Evolutionary conservation across 2,113 vertebrate species (phyloP).

Genomic region (Cryptotis parvus): DNA sequence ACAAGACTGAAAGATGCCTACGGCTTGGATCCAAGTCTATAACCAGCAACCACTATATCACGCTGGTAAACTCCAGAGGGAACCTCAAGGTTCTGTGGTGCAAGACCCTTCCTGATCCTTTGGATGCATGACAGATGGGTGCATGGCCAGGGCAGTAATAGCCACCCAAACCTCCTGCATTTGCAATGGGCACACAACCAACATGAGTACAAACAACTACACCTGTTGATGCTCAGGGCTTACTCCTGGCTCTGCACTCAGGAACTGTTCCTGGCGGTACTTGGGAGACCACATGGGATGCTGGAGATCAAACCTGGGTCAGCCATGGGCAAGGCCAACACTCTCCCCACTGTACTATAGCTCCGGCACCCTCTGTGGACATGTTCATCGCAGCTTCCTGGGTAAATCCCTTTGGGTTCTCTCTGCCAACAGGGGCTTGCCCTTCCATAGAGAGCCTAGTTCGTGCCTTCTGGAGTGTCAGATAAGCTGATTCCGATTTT

Average conservation of each 20-base stretch:
- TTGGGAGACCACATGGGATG: too few relatives aligned
- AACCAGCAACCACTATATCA: slow-evolving; percentile 92
- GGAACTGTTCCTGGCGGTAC: too few relatives aligned
- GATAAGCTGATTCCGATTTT: slow-evolving; percentile 94
- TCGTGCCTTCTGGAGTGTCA: slow-evolving; percentile 96
- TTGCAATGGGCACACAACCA: slow-evolving; percentile 94
- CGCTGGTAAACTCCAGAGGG: slow-evolving; percentile 91
- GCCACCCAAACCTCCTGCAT: slow-evolving; percentile 93
- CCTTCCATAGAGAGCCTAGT: slow-evolving; percentile 96
- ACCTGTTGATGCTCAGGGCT: too few relatives aligned
- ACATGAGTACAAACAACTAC: slow-evolving; percentile 92
- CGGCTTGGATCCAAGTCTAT: slow-evolving; percentile 74
- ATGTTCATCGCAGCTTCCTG: slow-evolving; percentile 89
- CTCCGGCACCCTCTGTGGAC: too few relatives aligned
- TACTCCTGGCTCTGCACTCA: too few relatives aligned
- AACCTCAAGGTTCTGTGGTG: slow-evolving; percentile 97
- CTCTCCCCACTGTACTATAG: too few relatives aligned
- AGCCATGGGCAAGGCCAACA: too few relatives aligned
- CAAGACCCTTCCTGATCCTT: slow-evolving; percentile 95
- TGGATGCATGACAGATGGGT: slow-evolving; percentile 95
- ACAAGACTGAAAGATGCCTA: slow-evolving; percentile 50
- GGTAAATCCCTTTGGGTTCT: slow-evolving; percentile 91
- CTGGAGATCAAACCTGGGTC: too few relatives aligned
- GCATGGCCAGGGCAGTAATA: slow-evolving; percentile 97
- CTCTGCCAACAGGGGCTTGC: slow-evolving; percentile 95